A percentile compares a stretch with the other conserved stretches of the same genome.
phyloP scores from a whole-genome alignment of 2,888 invertebrate species.

The Priocnemis perturbator region DNA sequence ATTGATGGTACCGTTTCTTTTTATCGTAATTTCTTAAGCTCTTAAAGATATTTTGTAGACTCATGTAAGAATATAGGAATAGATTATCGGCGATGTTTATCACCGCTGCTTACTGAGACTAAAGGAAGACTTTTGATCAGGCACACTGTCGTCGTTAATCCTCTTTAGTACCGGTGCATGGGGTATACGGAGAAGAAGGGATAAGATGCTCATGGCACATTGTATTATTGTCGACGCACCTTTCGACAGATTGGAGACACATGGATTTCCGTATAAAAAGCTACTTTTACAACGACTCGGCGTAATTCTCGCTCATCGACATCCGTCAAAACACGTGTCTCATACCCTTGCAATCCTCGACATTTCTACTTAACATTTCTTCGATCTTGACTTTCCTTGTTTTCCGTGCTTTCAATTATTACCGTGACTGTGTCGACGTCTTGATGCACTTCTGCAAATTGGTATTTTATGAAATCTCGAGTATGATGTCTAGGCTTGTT shows the following conservation, averaged over 20 bases:
- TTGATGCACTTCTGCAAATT: too few relatives aligned
- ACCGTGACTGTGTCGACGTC: too few relatives aligned
- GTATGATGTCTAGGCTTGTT: too few relatives aligned
- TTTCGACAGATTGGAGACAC: conserved; percentile 52
- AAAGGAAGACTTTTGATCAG: conserved; percentile 70
- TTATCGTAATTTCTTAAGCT: conserved; percentile 9
- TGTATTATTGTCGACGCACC: conserved; percentile 28
- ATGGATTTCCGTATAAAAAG: conserved; percentile 52
- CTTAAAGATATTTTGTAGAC: conserved; percentile 9
- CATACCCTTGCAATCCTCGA: too few relatives aligned
- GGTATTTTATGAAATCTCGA: too few relatives aligned
- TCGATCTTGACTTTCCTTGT: too few relatives aligned
- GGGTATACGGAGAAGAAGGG: conserved; percentile 2
- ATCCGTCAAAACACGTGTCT: neutral
- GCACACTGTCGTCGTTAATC: conserved; percentile 59
- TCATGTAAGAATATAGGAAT: conserved; percentile 49
- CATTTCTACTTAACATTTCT: too few relatives aligned
- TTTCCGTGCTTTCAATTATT: too few relatives aligned
- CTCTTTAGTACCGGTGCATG: conserved; percentile 1
- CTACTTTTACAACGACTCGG: neutral
- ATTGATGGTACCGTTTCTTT: neutral
- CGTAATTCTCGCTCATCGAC: conserved; percentile 8
- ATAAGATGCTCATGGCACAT: conserved; percentile 30
- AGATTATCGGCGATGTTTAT: conserved; percentile 15
- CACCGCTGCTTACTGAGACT: conserved; percentile 26